phyloP scores from a whole-genome alignment of 2,888 invertebrate species.

The Pediacus dermestoides region DNA sequence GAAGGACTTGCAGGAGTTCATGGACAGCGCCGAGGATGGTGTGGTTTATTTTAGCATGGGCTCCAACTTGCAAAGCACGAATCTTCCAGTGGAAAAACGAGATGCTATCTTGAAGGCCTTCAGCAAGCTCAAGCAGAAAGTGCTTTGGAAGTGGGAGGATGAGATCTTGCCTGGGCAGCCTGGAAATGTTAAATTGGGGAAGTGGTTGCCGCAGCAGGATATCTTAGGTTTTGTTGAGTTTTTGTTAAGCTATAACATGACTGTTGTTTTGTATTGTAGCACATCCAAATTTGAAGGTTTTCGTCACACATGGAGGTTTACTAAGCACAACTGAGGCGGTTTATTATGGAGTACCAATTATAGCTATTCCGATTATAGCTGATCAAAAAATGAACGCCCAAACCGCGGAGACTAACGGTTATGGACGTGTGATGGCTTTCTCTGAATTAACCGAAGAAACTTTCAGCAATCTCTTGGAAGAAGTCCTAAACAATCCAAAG shows the following conservation, averaged over 20 bases:
- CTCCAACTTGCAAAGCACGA: conserved; percentile 55
- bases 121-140: conserved; percentile 53
- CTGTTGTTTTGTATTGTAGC: conserved; percentile 30
- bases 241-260: conserved; percentile 1
- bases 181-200: conserved; percentile 15
- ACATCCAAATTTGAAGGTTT: conserved; percentile 50
- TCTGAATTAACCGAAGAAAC: conserved; percentile 39
- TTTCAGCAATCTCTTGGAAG: conserved; percentile 33
- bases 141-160: conserved; percentile 55
- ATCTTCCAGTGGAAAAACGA: conserved; percentile 53
- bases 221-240: too few relatives aligned
- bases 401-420: conserved; percentile 47
- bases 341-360: conserved; percentile 50
- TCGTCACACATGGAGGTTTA: conserved; percentile 53
- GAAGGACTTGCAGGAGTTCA: too few relatives aligned
- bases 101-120: conserved; percentile 58
- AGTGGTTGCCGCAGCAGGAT: conserved; percentile 22
- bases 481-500: conserved; percentile 37
- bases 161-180: conserved; percentile 41
- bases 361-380: conserved; percentile 53
- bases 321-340: conserved; percentile 52
- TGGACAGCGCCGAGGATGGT: too few relatives aligned
- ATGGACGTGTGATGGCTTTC: conserved; percentile 44
- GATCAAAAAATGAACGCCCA: conserved; percentile 54
- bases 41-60: too few relatives aligned